These are phyloP conservation scores for Lagorchestes hirsutus DNA, from an alignment of 2,797 vertebrate species.

Conservation along the genomic window DNA sequence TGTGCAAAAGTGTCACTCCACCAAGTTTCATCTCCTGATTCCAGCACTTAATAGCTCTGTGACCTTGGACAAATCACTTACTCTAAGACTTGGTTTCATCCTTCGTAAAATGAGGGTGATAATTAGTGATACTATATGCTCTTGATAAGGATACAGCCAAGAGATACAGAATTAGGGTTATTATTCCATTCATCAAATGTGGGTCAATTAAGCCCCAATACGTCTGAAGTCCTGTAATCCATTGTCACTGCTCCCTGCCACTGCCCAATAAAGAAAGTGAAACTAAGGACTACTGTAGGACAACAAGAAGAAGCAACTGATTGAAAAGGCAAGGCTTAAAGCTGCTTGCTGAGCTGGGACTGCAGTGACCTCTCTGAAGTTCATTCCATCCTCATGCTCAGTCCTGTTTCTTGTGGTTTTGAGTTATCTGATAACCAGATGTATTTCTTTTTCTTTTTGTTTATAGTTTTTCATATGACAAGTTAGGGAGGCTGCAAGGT, in stretches of 20 bases:
- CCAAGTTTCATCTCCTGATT: not conserved
- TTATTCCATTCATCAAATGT: not conserved
- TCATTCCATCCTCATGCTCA: constrained; percentile 61
- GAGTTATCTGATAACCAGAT: constrained; percentile 68
- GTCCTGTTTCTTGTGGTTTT: constrained; percentile 54
- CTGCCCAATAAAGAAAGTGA: not conserved
- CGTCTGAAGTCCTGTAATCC: not conserved
- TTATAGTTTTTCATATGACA: constrained; percentile 65
- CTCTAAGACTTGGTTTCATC: not conserved
- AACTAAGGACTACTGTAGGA: not conserved
- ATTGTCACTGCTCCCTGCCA: not conserved
- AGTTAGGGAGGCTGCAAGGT: constrained; percentile 66
- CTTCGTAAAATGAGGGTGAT: not conserved
- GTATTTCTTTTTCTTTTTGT: constrained; percentile 66
- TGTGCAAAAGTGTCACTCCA: not conserved
- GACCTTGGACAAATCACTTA: not conserved
- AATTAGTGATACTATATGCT: not conserved
- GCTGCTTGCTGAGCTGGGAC: constrained; percentile 25
- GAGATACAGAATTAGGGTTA: not conserved
- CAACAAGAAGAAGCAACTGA: constrained; percentile 45
- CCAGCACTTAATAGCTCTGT: not conserved
- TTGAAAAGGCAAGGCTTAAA: constrained; percentile 19
- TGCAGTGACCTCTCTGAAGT: constrained; percentile 62
- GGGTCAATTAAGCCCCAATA: not conserved
- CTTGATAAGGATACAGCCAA: not conserved